phyloP scores from a whole-genome alignment of 2,797 vertebrate genomes.

The Spea hammondii region DNA sequence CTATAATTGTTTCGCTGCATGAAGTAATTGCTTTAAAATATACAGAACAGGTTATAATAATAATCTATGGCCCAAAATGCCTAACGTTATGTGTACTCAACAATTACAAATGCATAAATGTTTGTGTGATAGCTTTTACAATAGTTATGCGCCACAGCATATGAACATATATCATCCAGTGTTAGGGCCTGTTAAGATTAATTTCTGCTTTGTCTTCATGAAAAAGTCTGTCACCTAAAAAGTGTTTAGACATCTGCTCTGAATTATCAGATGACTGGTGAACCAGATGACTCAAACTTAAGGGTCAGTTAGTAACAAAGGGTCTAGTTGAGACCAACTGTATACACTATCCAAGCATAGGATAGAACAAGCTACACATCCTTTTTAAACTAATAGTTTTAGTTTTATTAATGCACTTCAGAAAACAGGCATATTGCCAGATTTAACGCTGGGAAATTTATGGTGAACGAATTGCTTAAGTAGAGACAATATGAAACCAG shows the following conservation, averaged over 20 bases:
- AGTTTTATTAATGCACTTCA: conserved; percentile 15
- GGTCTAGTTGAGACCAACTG: conserved; percentile 21
- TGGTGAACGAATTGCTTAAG: conserved; percentile 8
- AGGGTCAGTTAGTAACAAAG: conserved; percentile 19
- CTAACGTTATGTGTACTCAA: too few relatives aligned
- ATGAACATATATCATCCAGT: neutral
- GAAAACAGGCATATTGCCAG: conserved; percentile 14
- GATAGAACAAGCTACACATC: conserved; percentile 3
- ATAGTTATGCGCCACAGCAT: neutral
- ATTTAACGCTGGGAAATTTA: conserved; percentile 21
- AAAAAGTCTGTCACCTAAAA: conserved; percentile 26
- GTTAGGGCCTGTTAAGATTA: conserved; percentile 14
- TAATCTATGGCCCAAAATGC: too few relatives aligned
- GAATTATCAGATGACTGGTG: conserved; percentile 33
- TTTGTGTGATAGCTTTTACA: too few relatives aligned
- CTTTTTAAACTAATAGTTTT: conserved; percentile 1
- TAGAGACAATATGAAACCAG: conserved; percentile 37
- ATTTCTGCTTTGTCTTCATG: conserved; percentile 19
- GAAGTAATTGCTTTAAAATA: too few relatives aligned
- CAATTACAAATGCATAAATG: too few relatives aligned
- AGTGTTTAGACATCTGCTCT: conserved; percentile 28
- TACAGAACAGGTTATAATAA: too few relatives aligned
- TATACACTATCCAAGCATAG: neutral
- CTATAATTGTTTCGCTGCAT: too few relatives aligned
- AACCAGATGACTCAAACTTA: conserved; percentile 23